Evolutionary conservation across 2,888 invertebrate genomes (phyloP), one percentile per base, ranked within the genome.

Genomic region (Lepeophtheirus nordmannii): DNA sequence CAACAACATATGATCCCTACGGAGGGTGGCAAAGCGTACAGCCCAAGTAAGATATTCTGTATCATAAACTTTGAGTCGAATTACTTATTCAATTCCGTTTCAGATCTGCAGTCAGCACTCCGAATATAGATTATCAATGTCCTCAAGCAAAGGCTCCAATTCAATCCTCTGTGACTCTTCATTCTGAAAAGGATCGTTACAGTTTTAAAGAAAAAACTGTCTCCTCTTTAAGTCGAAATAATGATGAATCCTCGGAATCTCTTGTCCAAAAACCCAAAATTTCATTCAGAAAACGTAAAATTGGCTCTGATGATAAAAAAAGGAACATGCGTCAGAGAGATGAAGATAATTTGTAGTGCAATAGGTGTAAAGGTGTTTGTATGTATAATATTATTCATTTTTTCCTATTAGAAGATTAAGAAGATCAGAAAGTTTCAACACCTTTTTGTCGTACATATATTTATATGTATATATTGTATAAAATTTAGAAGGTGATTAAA

Each of bases 11-110:
- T 73, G 81, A 83, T 69, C 85, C 86, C 0, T 87, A 86, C 72
- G 88, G 88, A 9, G 77, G 81, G n/a, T 89, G 88, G 88, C 80
- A 82, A 71, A 79, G 82, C 9, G 82, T 88, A 10, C 79, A 81
- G 68, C 77, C 78, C 70, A 78, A 78, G 85, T 85, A 78, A 74
- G 78, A 30, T 30, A 2, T 5, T 30, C 3, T 30, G 30, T 30
- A 30, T n/a, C n/a, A n/a, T 30, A 30, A 5, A 30, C 3, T 30
- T 30, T 30, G 2, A 30, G 7, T 30, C 7, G 7, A 30, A 30
- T 30, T 30, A 30, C 30, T 30, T 30, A 30, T 5, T 30, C 7
- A 30, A 30, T 30, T 30, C 30, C 7, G 3, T 30, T 30, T 30
- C 30, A 30, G 30, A 30, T 7, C 30, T 7, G 7, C 30, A 1